A percentile compares a stretch with the other conserved stretches of the same genome.
Evolutionary conservation across 2,113 vertebrate genomes (phyloP).

Genomic region (Pelecanoides urinatrix): DNA sequence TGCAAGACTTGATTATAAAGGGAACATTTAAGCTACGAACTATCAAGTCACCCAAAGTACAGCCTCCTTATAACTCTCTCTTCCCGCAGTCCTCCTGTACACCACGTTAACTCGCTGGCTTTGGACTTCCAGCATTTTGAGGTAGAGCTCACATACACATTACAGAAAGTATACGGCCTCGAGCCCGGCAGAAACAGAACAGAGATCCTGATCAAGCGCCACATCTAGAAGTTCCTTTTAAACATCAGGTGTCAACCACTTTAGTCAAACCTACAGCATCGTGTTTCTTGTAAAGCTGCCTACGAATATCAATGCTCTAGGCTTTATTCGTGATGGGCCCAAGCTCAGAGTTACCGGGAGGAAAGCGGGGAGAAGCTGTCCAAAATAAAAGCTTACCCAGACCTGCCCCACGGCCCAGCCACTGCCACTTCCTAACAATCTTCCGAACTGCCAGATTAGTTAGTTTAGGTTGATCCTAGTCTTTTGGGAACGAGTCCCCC

Average conservation of each 20-base stretch:
- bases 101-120: accelerated
- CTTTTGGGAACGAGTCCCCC: not conserved
- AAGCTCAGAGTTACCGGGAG: not conserved
- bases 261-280: not conserved
- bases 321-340: accelerated
- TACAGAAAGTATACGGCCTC: accelerated
- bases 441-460: not conserved
- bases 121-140: not conserved
- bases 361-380: too few relatives aligned
- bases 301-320: accelerated
- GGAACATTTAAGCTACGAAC: not conserved
- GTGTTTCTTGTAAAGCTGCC: accelerated
- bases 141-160: not conserved
- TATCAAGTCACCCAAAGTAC: accelerated
- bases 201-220: not conserved
- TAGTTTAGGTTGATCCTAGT: not conserved
- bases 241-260: too few relatives aligned
- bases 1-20: too few relatives aligned
- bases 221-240: not conserved
- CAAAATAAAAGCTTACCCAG: too few relatives aligned
- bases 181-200: too few relatives aligned
- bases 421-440: accelerated
- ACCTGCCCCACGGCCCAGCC: not conserved
- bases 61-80: not conserved
- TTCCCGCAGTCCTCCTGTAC: accelerated